These are phyloP conservation scores for Ochropleura leucogaster DNA, from an alignment of 2,888 invertebrate genomes.

Conservation along the genomic window DNA sequence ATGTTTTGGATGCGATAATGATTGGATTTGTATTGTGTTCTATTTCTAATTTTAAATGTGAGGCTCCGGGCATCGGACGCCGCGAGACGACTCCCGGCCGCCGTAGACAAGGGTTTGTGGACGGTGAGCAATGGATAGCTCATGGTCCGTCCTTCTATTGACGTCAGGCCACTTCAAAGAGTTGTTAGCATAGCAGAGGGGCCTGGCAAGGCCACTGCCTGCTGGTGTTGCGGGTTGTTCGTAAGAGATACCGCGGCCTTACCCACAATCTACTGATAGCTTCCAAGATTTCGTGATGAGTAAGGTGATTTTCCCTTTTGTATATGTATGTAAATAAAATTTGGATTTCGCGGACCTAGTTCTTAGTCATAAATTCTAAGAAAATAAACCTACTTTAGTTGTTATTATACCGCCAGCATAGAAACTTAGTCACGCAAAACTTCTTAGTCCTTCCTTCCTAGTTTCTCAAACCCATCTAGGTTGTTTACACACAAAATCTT, in stretches of 20 bases:
- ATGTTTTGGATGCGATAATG: conserved; percentile 13
- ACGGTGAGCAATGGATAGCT: no score
- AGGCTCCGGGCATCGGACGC: no score
- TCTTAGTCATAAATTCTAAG: neutral
- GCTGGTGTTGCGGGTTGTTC: no score
- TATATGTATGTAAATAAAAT: no score
- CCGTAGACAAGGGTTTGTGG: no score
- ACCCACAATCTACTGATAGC: neutral
- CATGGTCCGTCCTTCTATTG: no score
- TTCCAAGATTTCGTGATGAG: neutral
- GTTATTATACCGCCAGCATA: conserved; percentile 2
- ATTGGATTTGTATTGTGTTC: neutral
- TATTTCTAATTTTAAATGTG: neutral
- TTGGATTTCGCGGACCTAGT: neutral
- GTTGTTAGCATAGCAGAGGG: no score
- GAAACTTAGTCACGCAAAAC: conserved; percentile 23
- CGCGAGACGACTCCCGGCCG: no score
- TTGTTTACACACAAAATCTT: conserved; percentile 57
- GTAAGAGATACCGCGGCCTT: no score
- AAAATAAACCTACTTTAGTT: neutral
- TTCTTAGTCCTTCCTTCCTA: conserved; percentile 22
- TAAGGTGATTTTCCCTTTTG: no score
- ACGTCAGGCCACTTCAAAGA: no score
- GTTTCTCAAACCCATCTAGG: conserved; percentile 18
- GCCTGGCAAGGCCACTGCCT: no score